These are phyloP conservation scores for Molanna angustata DNA, from an alignment of 2,888 invertebrate species.

Conservation along the genomic window DNA sequence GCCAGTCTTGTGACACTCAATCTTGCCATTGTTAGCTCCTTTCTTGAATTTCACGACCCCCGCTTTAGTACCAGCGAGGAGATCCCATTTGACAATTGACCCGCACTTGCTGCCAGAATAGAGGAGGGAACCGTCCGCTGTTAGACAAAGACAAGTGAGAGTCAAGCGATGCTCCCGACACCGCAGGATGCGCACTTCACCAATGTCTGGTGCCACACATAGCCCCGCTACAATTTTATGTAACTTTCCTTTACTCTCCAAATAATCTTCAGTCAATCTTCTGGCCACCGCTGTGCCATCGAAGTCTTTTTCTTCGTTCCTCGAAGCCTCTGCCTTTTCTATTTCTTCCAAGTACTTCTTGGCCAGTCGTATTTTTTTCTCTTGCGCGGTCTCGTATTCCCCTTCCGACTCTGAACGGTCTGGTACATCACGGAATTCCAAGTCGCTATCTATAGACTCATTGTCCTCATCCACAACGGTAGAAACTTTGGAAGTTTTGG, in stretches of 20 bases:
- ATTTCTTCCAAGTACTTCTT: slow-evolving; percentile 88
- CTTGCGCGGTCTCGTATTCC: slow-evolving; percentile 80
- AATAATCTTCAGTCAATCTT: slow-evolving; percentile 77
- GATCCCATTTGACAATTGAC: slow-evolving; percentile 80
- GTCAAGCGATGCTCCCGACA: slow-evolving; percentile 76
- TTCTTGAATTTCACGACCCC: slow-evolving; percentile 54
- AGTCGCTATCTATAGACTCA: slow-evolving; percentile 65
- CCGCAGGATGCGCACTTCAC: slow-evolving; percentile 55
- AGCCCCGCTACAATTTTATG: slow-evolving; percentile 70
- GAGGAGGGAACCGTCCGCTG: slow-evolving; percentile 66
- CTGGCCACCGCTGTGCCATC: slow-evolving; percentile 67
- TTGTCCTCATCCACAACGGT: slow-evolving; percentile 51
- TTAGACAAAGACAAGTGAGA: slow-evolving; percentile 78
- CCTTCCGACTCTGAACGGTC: slow-evolving; percentile 55
- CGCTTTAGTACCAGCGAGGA: slow-evolving; percentile 62
- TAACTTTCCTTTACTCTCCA: slow-evolving; percentile 82
- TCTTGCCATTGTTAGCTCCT: slow-evolving; percentile 40
- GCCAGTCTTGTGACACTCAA: slow-evolving; percentile 39
- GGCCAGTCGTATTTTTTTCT: slow-evolving; percentile 85
- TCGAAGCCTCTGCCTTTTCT: slow-evolving; percentile 72
- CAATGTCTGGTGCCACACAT: slow-evolving; percentile 41
- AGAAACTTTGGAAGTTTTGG: slow-evolving; percentile 38
- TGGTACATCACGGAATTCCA: slow-evolving; percentile 58
- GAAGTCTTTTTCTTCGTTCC: slow-evolving; percentile 61
- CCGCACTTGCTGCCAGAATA: slow-evolving; percentile 90